Base-by-base conservation (phyloP, 2,888 invertebrate species). In the Clistopyga incitator region DNA sequence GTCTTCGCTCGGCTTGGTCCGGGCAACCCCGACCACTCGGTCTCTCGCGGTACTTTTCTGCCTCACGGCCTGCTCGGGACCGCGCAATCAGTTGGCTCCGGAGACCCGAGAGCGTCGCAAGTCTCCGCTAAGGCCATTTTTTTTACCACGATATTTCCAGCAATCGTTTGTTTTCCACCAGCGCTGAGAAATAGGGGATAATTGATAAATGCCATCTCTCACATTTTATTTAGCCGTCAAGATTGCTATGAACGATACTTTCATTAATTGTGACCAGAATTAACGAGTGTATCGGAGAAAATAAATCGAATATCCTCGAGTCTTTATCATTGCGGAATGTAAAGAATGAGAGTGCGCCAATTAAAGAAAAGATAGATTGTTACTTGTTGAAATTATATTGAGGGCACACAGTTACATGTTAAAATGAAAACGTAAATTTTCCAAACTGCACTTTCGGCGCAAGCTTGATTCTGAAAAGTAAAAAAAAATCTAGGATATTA, bases 31-130 rank as follows among this genome's bases (percentile, higher is more conserved):
- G 68, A 61, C 67, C 8, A 64, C 59, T 52, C 42, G 18, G 50
- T 42, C 47, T 67, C 61, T 68, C 65, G 45, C 52, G 71, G 23
- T 29, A 42, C 68, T 65, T 38, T 61, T 54, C 23, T 38, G 71
- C 45, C 15, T 11, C 23, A 42, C 20, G n/a, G 61, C 65, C 61
- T 56, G 67, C 65, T 68, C 65, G 67, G 20, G 38, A 38, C 34
- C 20, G 25, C 18, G 47, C 65, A 59, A 56, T 75, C 75, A 80
- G 71, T 81, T 54, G 65, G 76, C 76, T 64, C 56, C 56, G 47
- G 76, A 50, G 45, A 76, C 71, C 76, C 81, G 76, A 56, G 15
- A 47, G 71, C 45, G 42, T 23, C 18, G 71, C 65, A 81, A 65
- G 81, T 59, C 18, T 42, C 3, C 11, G 13, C 4, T 38, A 6